These are phyloP conservation scores for Eupithecia subumbrata DNA, from an alignment of 2,888 invertebrate species.

Conservation along the genomic window DNA sequence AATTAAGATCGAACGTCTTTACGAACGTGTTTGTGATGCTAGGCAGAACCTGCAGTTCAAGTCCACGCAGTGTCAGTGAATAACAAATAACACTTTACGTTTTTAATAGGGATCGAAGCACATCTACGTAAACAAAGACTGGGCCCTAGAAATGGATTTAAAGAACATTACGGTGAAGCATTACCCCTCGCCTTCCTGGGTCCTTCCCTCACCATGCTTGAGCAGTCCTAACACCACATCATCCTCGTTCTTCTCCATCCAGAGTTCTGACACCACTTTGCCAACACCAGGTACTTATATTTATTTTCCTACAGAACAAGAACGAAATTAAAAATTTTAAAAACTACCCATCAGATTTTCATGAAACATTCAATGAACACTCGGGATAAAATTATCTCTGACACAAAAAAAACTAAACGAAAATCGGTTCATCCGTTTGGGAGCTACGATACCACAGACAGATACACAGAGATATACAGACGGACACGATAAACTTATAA, in stretches of 20 bases:
- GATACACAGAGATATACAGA: too few species aligned
- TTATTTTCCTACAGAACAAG: not conserved
- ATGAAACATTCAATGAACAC: too few species aligned
- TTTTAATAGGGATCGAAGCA: not conserved
- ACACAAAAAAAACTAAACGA: too few species aligned
- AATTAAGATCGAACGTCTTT: too few species aligned
- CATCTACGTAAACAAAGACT: conserved; percentile 49
- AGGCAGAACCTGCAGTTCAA: not conserved
- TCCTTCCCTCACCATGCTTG: conserved; percentile 38
- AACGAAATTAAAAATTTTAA: too few species aligned
- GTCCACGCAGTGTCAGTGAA: not conserved
- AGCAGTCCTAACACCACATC: conserved; percentile 60
- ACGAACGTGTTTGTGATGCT: too few species aligned
- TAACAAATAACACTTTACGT: not conserved
- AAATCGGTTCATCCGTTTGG: too few species aligned
- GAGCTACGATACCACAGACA: too few species aligned
- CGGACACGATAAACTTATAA: too few species aligned
- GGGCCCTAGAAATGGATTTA: conserved; percentile 54
- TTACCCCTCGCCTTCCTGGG: conserved; percentile 51
- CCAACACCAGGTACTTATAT: conserved; percentile 69
- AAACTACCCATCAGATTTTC: too few species aligned
- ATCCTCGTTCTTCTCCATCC: conserved; percentile 70
- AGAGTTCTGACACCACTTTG: conserved; percentile 69
- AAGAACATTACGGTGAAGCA: conserved; percentile 54
- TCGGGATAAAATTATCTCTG: too few species aligned